These are phyloP conservation scores for Cordilura impudica DNA, from an alignment of 2,888 invertebrate genomes.

Conservation along the genomic window DNA sequence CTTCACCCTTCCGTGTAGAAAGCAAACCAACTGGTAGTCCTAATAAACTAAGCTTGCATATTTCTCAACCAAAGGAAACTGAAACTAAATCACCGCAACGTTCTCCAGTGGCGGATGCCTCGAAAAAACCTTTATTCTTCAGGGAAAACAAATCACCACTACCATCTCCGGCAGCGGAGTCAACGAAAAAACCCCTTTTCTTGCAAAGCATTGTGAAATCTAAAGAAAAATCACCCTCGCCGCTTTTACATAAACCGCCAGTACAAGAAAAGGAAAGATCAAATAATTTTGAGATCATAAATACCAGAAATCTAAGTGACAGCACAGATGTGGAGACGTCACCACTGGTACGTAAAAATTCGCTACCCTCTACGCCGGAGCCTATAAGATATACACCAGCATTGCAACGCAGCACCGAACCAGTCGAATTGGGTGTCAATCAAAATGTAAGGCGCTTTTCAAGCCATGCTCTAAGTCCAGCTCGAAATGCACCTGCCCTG, in stretches of 20 bases:
- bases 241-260: constrained; percentile 36
- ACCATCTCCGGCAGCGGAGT: no score
- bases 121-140: no score
- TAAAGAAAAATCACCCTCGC: constrained; percentile 64
- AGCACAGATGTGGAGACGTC: constrained; percentile 49
- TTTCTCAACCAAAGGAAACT: constrained; percentile 64
- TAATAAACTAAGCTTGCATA: constrained; percentile 65
- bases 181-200: no score
- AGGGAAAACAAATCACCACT: no score
- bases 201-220: constrained; percentile 43
- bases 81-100: constrained; percentile 57
- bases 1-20: constrained; percentile 66
- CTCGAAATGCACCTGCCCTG: constrained; percentile 70
- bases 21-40: constrained; percentile 61
- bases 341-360: constrained; percentile 54
- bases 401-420: constrained; percentile 74
- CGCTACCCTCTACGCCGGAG: constrained; percentile 58
- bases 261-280: constrained; percentile 57
- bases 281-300: constrained; percentile 58
- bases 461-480: constrained; percentile 68
- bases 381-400: constrained; percentile 66
- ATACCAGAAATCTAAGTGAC: constrained; percentile 58
- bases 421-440: constrained; percentile 71
- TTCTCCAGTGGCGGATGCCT: constrained; percentile 56
- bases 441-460: constrained; percentile 71